Evolutionary conservation across 2,888 invertebrate species (phyloP), one percentile per base, ranked within the genome.

Genomic region (Nomada fabriciana): DNA sequence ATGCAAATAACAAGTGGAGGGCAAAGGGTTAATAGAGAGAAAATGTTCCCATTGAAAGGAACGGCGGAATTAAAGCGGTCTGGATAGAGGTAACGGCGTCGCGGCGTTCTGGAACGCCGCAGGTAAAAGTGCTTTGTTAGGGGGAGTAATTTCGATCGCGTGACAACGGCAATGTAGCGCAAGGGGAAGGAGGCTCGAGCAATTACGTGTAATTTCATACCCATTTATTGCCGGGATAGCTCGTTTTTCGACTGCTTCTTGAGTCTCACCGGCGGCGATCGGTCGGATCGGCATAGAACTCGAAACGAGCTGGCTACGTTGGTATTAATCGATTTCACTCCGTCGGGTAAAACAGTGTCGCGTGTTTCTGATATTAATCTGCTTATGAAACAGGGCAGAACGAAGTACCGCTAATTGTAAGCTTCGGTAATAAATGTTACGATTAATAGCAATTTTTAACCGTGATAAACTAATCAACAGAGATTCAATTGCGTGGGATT

Each of bases 121-220:
- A 81, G 78, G 86, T 85, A 88, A 88, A 86, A 88, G 86, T 86
- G 81, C 82, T 86, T 88, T 88, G 87, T 86, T 85, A 86, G 83
- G 83, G 84, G 85, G 89, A 89, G 88, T 88, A 91, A 91, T 90
- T 88, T 86, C 87, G 91, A 92, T 93, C 90, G 93, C 93, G 93
- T 93, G 93, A 93, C 92, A 91, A 82, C 88, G 86, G 89, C 72
- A 77, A 86, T 89, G 89, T 89, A 75, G 80, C 78, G 78, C 23
- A 50, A 52, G 23, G 55, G 64, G 76, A 29, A 60, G 53, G 78
- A 67, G 82, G 79, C 68, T 83, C 84, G 72, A 72, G 83, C 87
- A 89, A 89, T 89, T 89, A 88, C 84, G 82, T 84, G 89, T 89
- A 89, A 89, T 89, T 89, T 86, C 87, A 89, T 89, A 88, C 88